Conservation (phyloP, 2,113 vertebrate genomes). For the Dicentrarchus labrax region DNA sequence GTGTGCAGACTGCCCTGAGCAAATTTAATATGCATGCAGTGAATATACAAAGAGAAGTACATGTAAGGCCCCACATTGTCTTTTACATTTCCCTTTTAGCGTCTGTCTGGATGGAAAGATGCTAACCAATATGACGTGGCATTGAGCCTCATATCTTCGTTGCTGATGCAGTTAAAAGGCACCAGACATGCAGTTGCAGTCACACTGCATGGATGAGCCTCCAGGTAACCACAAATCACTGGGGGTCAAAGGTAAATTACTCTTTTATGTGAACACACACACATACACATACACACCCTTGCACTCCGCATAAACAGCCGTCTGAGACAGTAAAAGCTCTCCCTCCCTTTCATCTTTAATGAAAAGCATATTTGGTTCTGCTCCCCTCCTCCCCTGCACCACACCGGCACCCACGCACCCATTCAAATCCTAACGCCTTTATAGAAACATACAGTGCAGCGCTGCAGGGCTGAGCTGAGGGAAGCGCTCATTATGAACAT, state of each 20-base stretch:
- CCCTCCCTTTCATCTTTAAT: constrained; percentile 78
- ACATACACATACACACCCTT: constrained; percentile 21
- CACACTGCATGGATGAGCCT: constrained; percentile 10
- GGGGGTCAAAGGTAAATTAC: constrained; percentile 52
- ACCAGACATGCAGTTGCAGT: not conserved
- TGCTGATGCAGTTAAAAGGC: constrained; percentile 8
- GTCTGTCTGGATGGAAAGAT: not conserved
- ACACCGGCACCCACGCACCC: constrained; percentile 65
- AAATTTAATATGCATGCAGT: not conserved
- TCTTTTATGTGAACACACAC: constrained; percentile 45
- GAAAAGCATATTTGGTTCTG: constrained; percentile 72
- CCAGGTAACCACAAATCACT: constrained; percentile 42
- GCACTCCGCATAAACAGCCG: constrained; percentile 57
- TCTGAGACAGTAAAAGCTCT: constrained; percentile 69
- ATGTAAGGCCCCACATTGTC: not conserved
- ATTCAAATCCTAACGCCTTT: constrained; percentile 55
- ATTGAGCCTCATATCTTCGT: not conserved
- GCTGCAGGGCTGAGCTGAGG: constrained; percentile 67
- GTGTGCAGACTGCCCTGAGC: not conserved
- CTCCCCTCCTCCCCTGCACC: constrained; percentile 16
- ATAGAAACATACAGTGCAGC: constrained; percentile 58
- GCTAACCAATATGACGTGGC: not conserved
- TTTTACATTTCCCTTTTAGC: not conserved
- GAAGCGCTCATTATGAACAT: constrained; percentile 76
- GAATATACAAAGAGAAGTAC: not conserved